Conservation (phyloP, 2,888 invertebrate genomes). For the Punctoribates punctum region DNA sequence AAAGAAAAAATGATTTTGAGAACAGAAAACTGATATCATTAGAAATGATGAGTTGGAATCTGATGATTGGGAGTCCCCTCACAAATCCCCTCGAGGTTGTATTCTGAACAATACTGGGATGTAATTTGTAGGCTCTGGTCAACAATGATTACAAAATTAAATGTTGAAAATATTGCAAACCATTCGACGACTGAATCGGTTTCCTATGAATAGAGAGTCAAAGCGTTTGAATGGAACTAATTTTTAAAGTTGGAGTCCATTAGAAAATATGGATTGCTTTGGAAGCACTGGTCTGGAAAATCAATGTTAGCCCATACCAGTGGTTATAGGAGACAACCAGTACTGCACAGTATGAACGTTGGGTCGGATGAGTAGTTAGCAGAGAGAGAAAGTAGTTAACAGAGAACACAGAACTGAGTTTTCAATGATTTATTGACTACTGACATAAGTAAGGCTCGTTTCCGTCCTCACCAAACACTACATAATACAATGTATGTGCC, state of each 20-base stretch:
- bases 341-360: neutral
- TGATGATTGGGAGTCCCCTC: too few species aligned
- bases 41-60: too few species aligned
- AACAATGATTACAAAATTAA: too few species aligned
- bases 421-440: conserved; percentile 33
- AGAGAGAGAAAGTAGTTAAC: neutral
- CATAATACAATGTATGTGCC: conserved; percentile 23
- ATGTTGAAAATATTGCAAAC: too few species aligned
- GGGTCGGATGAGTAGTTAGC: conserved; percentile 10
- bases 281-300: conserved; percentile 17
- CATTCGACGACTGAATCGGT: too few species aligned
- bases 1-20: too few species aligned
- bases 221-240: neutral
- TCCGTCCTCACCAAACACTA: conserved; percentile 20
- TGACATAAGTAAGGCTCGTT: conserved; percentile 30
- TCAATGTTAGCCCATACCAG: conserved; percentile 8
- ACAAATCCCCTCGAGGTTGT: too few species aligned
- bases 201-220: too few species aligned
- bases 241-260: conserved; percentile 5
- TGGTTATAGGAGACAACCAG: neutral
- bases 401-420: neutral
- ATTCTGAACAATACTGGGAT: too few species aligned
- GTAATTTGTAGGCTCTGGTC: too few species aligned
- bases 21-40: too few species aligned
- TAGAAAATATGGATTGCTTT: neutral